Conservation (phyloP, 2,888 invertebrate genomes). For the Frankliniella intonsa region DNA sequence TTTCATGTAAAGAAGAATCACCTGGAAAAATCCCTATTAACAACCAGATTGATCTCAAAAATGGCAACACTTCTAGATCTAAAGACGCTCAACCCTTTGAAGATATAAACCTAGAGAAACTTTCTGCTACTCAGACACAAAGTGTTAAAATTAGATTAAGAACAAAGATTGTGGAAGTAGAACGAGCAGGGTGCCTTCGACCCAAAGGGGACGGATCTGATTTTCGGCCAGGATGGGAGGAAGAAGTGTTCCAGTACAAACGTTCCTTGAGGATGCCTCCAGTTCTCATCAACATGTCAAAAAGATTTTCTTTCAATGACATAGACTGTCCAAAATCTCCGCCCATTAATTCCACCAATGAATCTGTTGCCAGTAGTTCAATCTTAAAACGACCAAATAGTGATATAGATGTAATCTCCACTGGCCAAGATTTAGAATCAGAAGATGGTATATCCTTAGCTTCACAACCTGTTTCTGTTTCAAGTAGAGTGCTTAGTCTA, state of each 20-base stretch:
- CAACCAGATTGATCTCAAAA: not conserved
- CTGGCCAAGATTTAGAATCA: not conserved
- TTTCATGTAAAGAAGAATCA: not conserved
- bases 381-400: not conserved
- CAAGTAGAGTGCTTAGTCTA: not conserved
- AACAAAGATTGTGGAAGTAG: conserved; percentile 45
- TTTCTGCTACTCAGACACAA: not conserved
- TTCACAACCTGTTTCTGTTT: not conserved
- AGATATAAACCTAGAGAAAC: not conserved
- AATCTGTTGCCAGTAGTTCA: not conserved
- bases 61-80: not conserved
- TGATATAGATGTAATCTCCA: not conserved
- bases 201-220: conserved; percentile 60
- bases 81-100: not conserved
- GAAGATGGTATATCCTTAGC: not conserved
- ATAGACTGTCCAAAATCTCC: not conserved
- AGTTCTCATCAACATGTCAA: conserved; percentile 70
- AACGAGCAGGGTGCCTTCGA: conserved; percentile 43
- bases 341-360: not conserved
- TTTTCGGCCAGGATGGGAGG: conserved; percentile 76
- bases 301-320: not conserved
- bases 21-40: not conserved
- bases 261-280: conserved; percentile 76
- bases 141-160: conserved; percentile 47
- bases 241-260: conserved; percentile 77